phyloP scores from a whole-genome alignment of 2,113 vertebrate genomes.

The Oreocharis arfaki region DNA sequence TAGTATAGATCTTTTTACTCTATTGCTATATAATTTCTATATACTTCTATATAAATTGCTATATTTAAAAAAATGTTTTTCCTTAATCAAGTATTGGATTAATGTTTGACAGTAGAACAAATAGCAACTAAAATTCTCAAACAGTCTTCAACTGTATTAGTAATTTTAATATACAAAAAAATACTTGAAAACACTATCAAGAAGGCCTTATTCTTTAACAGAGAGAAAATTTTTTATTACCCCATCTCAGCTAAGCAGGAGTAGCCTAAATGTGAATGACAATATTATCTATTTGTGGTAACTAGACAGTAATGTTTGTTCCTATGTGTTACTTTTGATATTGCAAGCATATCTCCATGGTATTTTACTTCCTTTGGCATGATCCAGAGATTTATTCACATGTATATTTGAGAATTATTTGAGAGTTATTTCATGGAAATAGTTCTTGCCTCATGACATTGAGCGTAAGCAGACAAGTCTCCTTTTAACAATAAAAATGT shows the following conservation, averaged over 20 bases:
- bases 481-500: background rate
- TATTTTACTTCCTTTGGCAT: background rate
- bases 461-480: background rate
- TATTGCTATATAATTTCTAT: background rate
- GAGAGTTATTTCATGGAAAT: background rate
- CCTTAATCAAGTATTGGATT: background rate
- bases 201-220: background rate
- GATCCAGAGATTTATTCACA: background rate
- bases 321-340: rapidly evolving
- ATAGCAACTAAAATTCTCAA: background rate
- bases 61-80: background rate
- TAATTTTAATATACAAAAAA: background rate
- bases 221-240: background rate
- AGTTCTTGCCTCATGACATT: background rate
- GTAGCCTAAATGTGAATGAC: background rate
- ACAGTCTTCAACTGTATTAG: background rate
- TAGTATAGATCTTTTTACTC: background rate
- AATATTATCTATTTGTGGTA: background rate
- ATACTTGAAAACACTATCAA: background rate
- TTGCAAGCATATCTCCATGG: background rate
- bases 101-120: background rate
- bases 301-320: background rate
- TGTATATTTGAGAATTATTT: background rate
- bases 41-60: background rate
- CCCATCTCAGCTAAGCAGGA: background rate